Evolutionary conservation across 2,888 invertebrate species (phyloP).

Genomic region (Catocala fraxini): DNA sequence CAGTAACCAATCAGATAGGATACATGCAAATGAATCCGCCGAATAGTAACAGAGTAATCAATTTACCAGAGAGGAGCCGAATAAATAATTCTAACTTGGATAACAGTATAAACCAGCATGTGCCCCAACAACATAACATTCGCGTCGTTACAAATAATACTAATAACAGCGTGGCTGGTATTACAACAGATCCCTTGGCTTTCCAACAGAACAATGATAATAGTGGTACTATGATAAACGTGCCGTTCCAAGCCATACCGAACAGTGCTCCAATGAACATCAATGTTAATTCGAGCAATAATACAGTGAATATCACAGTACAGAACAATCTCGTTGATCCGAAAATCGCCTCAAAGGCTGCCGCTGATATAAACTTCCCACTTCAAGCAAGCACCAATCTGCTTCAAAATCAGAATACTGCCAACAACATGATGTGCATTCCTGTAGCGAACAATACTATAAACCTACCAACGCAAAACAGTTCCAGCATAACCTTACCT

Average conservation of each 20-base stretch:
- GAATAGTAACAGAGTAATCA: constrained; percentile 80
- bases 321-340: constrained; percentile 85
- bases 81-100: constrained; percentile 73
- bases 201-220: constrained; percentile 81
- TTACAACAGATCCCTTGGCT: constrained; percentile 70
- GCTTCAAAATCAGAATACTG: constrained; percentile 72
- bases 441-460: constrained; percentile 82
- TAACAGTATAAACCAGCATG: constrained; percentile 76
- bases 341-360: constrained; percentile 80
- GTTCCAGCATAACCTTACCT: constrained; percentile 88
- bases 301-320: constrained; percentile 83
- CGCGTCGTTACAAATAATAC: constrained; percentile 80
- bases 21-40: constrained; percentile 83
- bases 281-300: constrained; percentile 84
- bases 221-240: constrained; percentile 82
- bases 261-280: constrained; percentile 86
- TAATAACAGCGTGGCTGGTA: constrained; percentile 70
- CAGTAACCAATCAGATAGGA: constrained; percentile 80
- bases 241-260: constrained; percentile 84
- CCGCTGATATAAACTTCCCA: constrained; percentile 79
- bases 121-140: constrained; percentile 81
- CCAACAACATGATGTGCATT: constrained; percentile 79
- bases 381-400: constrained; percentile 73
- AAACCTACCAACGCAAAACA: constrained; percentile 82
- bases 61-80: constrained; percentile 80